These are phyloP conservation scores for Siniperca undulata DNA, from an alignment of 2,797 vertebrate genomes.

Conservation along the genomic window DNA sequence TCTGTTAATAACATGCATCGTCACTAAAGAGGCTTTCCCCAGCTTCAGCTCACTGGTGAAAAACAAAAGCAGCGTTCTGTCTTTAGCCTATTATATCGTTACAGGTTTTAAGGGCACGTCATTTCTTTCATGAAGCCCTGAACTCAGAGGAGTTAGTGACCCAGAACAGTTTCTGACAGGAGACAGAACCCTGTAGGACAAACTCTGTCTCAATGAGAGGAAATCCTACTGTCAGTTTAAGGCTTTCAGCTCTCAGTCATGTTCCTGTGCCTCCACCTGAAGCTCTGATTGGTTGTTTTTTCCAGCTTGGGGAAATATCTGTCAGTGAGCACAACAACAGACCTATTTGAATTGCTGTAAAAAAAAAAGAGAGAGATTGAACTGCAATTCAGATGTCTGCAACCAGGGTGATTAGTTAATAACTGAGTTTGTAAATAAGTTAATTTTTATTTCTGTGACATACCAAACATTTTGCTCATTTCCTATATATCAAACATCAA, in stretches of 20 bases:
- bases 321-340: too few relatives aligned
- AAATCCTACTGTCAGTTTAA: not conserved
- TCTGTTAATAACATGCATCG: conserved; percentile 25
- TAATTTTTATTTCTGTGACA: not conserved
- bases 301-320: too few relatives aligned
- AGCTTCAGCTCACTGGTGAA: not conserved
- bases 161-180: conserved; percentile 34
- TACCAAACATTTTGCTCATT: not conserved
- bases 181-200: conserved; percentile 24
- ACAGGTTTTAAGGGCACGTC: conserved; percentile 26
- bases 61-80: conserved; percentile 43
- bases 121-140: conserved; percentile 45
- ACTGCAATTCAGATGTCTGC: not conserved
- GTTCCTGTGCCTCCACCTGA: not conserved
- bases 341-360: too few relatives aligned
- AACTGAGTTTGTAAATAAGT: not conserved
- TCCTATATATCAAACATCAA: not conserved
- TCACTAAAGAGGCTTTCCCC: conserved; percentile 42
- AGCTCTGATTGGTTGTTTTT: not conserved
- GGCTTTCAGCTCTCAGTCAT: not conserved
- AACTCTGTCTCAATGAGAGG: not conserved
- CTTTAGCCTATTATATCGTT: not conserved
- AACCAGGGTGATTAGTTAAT: not conserved
- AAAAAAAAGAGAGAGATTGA: too few relatives aligned
- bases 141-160: conserved; percentile 1